These are phyloP conservation scores for Hippoglossus hippoglossus DNA, from an alignment of 2,797 vertebrate species.

Conservation along the genomic window DNA sequence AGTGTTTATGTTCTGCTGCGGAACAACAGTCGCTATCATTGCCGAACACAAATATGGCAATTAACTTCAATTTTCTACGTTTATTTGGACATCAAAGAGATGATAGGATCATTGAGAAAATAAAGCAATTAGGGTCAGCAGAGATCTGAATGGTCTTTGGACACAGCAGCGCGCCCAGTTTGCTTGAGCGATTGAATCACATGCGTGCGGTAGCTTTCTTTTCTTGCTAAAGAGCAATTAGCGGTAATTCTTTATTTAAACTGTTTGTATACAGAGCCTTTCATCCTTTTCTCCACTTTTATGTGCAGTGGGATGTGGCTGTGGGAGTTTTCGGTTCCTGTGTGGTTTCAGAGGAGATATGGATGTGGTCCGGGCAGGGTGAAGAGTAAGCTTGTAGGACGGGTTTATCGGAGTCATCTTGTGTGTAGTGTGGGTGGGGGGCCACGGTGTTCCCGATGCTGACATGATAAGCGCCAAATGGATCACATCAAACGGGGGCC, in stretches of 20 bases:
- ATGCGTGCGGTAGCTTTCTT: constrained; percentile 85
- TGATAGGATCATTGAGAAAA: constrained; percentile 84
- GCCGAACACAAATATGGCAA: constrained; percentile 86
- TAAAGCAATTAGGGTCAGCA: constrained; percentile 85
- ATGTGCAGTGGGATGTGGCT: constrained; percentile 79
- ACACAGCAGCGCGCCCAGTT: constrained; percentile 75
- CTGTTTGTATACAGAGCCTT: constrained; percentile 87
- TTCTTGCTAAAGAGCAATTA: constrained; percentile 86
- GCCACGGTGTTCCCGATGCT: constrained; percentile 75
- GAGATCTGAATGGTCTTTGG: constrained; percentile 82
- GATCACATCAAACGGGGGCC: constrained; percentile 74
- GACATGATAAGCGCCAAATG: constrained; percentile 75
- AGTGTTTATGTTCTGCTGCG: constrained; percentile 76
- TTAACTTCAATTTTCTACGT: constrained; percentile 87
- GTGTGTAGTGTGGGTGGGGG: constrained; percentile 81
- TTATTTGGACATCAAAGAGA: constrained; percentile 86
- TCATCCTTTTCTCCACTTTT: constrained; percentile 87
- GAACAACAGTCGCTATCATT: constrained; percentile 79
- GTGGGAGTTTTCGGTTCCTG: constrained; percentile 81
- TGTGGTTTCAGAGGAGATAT: constrained; percentile 71
- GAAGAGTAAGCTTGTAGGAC: constrained; percentile 58
- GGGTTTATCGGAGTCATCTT: constrained; percentile 79
- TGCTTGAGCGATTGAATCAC: constrained; percentile 79
- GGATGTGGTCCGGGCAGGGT: constrained; percentile 64
- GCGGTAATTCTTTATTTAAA: constrained; percentile 88